A percentile compares a stretch with the other conserved stretches of the same genome.
Evolutionary conservation across 2,888 invertebrate species (phyloP).

Genomic region (Aphidoletes aphidimyza): DNA sequence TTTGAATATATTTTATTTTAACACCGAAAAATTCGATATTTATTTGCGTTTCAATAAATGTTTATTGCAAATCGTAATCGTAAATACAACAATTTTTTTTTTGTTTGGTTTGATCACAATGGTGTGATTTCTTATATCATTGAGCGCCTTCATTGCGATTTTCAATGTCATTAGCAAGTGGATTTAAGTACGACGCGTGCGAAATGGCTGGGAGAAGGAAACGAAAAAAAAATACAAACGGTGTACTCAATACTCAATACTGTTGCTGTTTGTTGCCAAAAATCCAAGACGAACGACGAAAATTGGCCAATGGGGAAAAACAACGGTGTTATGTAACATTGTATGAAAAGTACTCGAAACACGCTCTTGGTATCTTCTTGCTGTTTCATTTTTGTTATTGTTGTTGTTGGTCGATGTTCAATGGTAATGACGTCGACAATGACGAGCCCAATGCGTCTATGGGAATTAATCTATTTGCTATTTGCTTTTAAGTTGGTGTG

Average conservation of each 20-base stretch:
- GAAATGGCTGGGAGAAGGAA: neutral
- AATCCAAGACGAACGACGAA: neutral
- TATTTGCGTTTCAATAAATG: constrained; percentile 28
- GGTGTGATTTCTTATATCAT: constrained; percentile 3
- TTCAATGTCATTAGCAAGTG: constrained; percentile 44
- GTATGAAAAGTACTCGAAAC: neutral
- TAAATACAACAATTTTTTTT: constrained; percentile 13
- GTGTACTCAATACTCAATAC: neutral
- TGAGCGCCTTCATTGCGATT: constrained; percentile 36
- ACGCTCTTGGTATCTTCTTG: neutral
- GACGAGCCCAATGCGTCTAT: constrained; percentile 9
- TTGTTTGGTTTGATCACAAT: too few relatives aligned
- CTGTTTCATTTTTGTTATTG: neutral
- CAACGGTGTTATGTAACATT: neutral
- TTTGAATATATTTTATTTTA: neutral
- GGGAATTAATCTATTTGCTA: constrained; percentile 8
- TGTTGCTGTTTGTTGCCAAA: constrained; percentile 38
- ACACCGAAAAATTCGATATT: constrained; percentile 10
- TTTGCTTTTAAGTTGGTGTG: neutral
- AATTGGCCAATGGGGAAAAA: neutral
- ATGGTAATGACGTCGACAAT: constrained; percentile 18
- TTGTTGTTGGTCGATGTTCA: too few relatives aligned
- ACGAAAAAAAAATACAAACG: neutral
- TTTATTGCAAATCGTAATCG: neutral
- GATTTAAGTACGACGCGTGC: neutral